Conservation (phyloP, 2,888 invertebrate species). For the Allophyes oxyacanthae region DNA sequence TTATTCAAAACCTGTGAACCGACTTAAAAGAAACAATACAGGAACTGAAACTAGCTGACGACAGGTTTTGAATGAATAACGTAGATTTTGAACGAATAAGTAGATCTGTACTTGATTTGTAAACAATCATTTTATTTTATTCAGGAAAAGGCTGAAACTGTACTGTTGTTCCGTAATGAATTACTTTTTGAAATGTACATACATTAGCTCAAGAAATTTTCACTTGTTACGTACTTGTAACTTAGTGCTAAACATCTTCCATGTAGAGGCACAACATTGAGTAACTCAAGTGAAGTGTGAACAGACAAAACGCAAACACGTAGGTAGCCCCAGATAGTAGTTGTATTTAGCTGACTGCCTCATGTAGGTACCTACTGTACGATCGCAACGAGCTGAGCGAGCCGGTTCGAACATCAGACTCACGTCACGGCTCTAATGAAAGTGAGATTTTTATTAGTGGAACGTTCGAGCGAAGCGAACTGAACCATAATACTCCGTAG, state of each 20-base stretch:
- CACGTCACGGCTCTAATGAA: conserved; percentile 69
- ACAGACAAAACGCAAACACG: conserved; percentile 56
- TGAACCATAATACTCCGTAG: conserved; percentile 80
- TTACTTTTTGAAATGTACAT: conserved; percentile 77
- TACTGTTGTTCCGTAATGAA: conserved; percentile 70
- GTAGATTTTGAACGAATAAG: conserved; percentile 81
- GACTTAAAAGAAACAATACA: conserved; percentile 79
- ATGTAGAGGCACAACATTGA: conserved; percentile 64
- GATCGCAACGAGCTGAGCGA: conserved; percentile 50
- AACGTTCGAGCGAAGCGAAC: conserved; percentile 65
- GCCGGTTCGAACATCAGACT: conserved; percentile 55
- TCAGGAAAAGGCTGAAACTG: conserved; percentile 77
- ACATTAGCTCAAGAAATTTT: conserved; percentile 68
- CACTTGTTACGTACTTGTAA: conserved; percentile 55
- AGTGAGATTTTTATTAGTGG: conserved; percentile 77
- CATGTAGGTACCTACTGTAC: conserved; percentile 59
- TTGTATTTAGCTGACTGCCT: conserved; percentile 73
- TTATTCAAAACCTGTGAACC: conserved; percentile 88
- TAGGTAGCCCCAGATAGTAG: conserved; percentile 62
- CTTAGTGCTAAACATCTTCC: conserved; percentile 57
- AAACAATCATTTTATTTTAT: conserved; percentile 64
- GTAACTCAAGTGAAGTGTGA: conserved; percentile 34
- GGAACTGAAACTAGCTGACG: conserved; percentile 83
- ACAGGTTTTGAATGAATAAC: conserved; percentile 87
- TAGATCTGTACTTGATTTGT: conserved; percentile 75